Base-by-base conservation (phyloP, 2,113 vertebrate genomes). In the Sapajus apella region DNA sequence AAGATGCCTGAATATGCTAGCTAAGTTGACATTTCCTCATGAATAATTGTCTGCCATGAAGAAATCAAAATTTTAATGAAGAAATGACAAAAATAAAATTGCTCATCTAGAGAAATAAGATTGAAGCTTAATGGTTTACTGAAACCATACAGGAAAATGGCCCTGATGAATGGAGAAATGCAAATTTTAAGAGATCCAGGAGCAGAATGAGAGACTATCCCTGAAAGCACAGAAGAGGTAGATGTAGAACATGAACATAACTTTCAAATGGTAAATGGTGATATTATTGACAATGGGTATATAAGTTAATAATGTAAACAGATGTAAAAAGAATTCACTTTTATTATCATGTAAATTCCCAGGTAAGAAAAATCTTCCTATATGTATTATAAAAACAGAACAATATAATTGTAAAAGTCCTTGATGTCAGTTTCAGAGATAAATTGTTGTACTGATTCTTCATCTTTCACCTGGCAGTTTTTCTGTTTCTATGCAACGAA, bases 41-140 rank as follows among this genome's bases (percentile, higher is more conserved):
- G 72, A 68, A 93, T 96, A 96, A 91, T 89, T 95, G 79, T 75
- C 11, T 91, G 16, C 18, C 73, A 80, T 75, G 35, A 73, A 82
- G 70, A 92, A 84, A 75, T 79, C 0, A 86, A 90, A 91, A 73
- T 61, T 86, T 77, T 93, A 94, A 93, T 97, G 72, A 93, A 87
- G 21, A 95, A 75, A 80, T 27, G 32, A 80, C 14, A 79, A 91
- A 93, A 93, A 68, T 93, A 73, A 96, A 82, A 21, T 77, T 82
- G n/a, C 8, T 68, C 66, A 86, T 88, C 66, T 86, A 75, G 25
- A 89, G 13, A 91, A 89, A 90, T 72, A 47, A 91, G 4, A 75
- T 35, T 35, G 13, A 10, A 11, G 1, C 32, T 72, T 96, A 96
- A 73, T 77, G 43, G 92, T 55, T 52, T 37, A 40, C 27, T 90